A percentile compares a stretch with the other conserved stretches of the same genome.
Evolutionary conservation across 2,888 invertebrate species (phyloP).

Genomic region (Hartigia nigra): DNA sequence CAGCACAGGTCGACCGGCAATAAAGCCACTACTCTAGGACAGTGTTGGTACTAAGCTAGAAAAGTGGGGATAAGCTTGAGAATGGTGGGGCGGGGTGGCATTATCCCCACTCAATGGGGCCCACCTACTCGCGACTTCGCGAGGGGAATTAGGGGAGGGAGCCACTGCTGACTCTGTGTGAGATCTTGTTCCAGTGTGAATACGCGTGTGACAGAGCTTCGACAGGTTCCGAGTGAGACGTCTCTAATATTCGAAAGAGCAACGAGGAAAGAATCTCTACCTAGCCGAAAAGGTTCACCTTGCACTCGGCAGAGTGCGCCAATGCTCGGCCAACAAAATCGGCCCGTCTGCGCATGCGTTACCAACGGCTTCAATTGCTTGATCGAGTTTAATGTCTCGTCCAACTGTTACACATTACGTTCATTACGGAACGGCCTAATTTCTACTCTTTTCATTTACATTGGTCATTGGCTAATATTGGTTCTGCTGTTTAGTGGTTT

Average conservation of each 20-base stretch:
- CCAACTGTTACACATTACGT: background rate
- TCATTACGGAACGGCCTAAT: background rate
- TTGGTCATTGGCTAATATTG: background rate
- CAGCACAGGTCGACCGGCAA: conserved; percentile 56
- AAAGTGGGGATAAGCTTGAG: conserved; percentile 33
- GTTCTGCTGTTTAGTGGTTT: background rate
- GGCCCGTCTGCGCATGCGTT: background rate
- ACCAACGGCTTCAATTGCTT: background rate
- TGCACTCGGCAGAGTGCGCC: conserved; percentile 46
- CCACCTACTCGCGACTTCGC: background rate
- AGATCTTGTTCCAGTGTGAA: conserved; percentile 22
- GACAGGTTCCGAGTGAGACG: conserved; percentile 46
- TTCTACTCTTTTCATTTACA: background rate
- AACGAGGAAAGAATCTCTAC: conserved; percentile 46
- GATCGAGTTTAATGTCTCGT: background rate
- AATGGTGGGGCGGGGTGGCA: conserved; percentile 28
- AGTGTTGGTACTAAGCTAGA: conserved; percentile 36
- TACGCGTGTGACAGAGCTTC: conserved; percentile 47
- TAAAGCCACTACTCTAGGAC: conserved; percentile 40
- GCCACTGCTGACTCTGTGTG: background rate
- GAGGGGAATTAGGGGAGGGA: conserved; percentile 21
- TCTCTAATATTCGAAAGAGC: conserved; percentile 40
- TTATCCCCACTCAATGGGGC: conserved; percentile 19
- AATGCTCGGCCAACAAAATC: conserved; percentile 9
- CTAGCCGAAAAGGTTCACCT: conserved; percentile 37